Percentiles rank a stretch among this genome's conserved stretches.
These are phyloP conservation scores for Luscinia luscinia DNA, from an alignment of 2,797 vertebrate genomes.

Conservation along the genomic window DNA sequence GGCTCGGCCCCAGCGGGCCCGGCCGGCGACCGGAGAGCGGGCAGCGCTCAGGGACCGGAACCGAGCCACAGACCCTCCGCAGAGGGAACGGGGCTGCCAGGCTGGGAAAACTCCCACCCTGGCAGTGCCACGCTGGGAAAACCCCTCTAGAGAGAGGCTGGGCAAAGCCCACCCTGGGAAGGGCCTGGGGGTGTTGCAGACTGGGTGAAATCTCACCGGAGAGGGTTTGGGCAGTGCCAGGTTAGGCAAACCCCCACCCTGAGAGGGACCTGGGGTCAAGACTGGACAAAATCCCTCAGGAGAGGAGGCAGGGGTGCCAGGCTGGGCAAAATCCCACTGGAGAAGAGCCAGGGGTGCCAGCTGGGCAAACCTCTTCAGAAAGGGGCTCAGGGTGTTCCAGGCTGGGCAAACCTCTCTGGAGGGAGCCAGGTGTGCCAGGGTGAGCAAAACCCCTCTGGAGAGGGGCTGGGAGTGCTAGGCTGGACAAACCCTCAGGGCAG, in stretches of 20 bases:
- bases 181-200: neutral
- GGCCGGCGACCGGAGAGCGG: neutral
- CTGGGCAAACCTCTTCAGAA: too few species aligned
- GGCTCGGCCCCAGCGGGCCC: neutral
- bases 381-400: neutral
- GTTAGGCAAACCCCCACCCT: neutral
- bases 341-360: neutral
- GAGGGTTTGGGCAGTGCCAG: too few species aligned
- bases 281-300: neutral
- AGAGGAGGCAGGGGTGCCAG: neutral
- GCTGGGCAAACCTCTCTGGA: neutral
- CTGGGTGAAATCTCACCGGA: rapidly evolving
- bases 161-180: neutral
- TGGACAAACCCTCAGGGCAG: neutral
- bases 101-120: neutral
- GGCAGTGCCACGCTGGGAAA: neutral
- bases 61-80: neutral
- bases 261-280: neutral
- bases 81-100: neutral
- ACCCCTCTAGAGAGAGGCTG: neutral
- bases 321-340: too few species aligned
- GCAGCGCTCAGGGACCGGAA: neutral
- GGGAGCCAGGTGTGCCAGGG: neutral
- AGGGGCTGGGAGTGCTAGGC: neutral
- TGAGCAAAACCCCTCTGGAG: neutral